phyloP scores from a whole-genome alignment of 1,140 invertebrate genomes.

The Drosophila pruinosa region DNA sequence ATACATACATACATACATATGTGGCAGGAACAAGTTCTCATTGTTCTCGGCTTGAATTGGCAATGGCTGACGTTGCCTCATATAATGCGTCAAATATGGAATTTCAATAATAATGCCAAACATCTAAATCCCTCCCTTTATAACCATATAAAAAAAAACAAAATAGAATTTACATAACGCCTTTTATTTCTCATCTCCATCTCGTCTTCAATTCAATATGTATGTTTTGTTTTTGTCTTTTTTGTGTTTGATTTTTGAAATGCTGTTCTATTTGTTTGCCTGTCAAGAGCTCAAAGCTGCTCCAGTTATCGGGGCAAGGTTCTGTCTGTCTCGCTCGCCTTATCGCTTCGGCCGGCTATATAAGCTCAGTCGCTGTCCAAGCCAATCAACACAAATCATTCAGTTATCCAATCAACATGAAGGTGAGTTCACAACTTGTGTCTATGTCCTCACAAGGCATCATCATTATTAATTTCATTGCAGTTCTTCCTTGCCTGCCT shows the following conservation, averaged over 20 bases:
- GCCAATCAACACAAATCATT: slow-evolving; percentile 57
- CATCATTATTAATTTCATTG: not conserved
- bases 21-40: slow-evolving; percentile 69
- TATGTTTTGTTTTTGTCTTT: slow-evolving; percentile 3
- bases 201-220: not conserved
- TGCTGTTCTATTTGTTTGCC: slow-evolving; percentile 38
- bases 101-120: slow-evolving; percentile 42
- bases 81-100: slow-evolving; percentile 11
- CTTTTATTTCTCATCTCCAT: slow-evolving; percentile 6
- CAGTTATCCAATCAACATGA: slow-evolving; percentile 52
- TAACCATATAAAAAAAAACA: not conserved
- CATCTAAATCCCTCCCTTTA: slow-evolving; percentile 32
- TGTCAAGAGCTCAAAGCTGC: slow-evolving; percentile 48
- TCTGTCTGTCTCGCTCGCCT: not conserved
- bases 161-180: slow-evolving; percentile 33
- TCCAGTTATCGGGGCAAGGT: slow-evolving; percentile 49
- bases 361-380: slow-evolving; percentile 23
- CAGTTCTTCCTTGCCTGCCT: slow-evolving; percentile 62
- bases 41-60: slow-evolving; percentile 58
- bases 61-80: slow-evolving; percentile 8
- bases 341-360: slow-evolving; percentile 40
- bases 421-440: slow-evolving; percentile 53
- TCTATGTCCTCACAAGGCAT: too few relatives aligned
- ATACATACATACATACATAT: too few relatives aligned
- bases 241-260: slow-evolving; percentile 17